Conservation (phyloP, 64 coral and sea anemone species). For the Hydrozoanthus tunicans region DNA sequence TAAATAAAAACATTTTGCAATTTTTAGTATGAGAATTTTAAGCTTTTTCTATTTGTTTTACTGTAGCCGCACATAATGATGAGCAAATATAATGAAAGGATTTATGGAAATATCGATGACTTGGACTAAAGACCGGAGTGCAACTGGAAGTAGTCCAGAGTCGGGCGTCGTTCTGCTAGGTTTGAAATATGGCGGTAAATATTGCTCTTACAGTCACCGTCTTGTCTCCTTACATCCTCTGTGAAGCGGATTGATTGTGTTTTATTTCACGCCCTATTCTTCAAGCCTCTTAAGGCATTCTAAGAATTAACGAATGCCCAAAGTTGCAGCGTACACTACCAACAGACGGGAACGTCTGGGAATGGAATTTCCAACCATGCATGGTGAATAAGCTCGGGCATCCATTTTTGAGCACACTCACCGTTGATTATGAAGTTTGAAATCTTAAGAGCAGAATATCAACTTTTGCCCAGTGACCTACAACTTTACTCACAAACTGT, state of each 20-base stretch:
- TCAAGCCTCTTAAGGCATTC: neutral
- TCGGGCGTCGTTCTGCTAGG: neutral
- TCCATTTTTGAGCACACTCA: no score
- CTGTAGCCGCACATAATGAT: conserved; percentile 72
- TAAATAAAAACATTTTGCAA: no score
- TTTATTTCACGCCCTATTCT: neutral
- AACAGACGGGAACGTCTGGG: neutral
- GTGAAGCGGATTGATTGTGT: neutral
- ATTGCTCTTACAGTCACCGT: no score
- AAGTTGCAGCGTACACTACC: neutral
- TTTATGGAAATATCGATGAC: conserved; percentile 79
- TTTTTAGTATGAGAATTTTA: neutral
- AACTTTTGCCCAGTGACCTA: neutral
- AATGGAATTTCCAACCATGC: neutral
- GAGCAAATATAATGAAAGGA: conserved; percentile 70
- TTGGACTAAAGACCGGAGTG: neutral
- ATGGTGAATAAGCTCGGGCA: no score
- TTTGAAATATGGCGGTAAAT: neutral
- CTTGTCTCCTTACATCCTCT: no score
- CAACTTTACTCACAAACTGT: neutral
- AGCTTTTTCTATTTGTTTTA: neutral
- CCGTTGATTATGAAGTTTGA: neutral
- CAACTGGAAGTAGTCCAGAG: neutral
- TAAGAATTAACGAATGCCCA: neutral
- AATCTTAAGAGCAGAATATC: neutral